Percentiles rank a stretch among this genome's conserved stretches.
phyloP scores from a whole-genome alignment of 2,888 invertebrate genomes.

The Ectropis crepuscularia region DNA sequence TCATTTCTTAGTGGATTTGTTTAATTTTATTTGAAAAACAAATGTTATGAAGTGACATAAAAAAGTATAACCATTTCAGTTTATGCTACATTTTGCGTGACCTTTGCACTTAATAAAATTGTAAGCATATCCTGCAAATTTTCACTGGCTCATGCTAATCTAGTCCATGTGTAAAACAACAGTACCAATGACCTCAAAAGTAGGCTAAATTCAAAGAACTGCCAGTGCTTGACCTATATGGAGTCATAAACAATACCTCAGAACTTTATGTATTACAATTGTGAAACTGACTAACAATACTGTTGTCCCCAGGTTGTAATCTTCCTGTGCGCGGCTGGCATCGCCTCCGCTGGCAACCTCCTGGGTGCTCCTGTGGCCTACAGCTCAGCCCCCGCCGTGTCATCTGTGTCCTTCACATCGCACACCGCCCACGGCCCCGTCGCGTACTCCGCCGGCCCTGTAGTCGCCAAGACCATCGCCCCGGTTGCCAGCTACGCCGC shows the following conservation, averaged over 20 bases:
- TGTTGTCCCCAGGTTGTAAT: slow-evolving; percentile 72
- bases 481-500: slow-evolving; percentile 53
- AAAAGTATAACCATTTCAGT: too few species aligned
- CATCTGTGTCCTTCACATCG: slow-evolving; percentile 69
- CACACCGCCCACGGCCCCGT: slow-evolving; percentile 67
- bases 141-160: too few species aligned
- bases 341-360: slow-evolving; percentile 85
- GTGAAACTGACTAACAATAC: slow-evolving; percentile 1
- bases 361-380: slow-evolving; percentile 67
- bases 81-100: too few species aligned
- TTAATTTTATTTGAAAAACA: too few species aligned
- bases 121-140: too few species aligned
- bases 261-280: too few species aligned
- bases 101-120: too few species aligned
- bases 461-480: slow-evolving; percentile 59
- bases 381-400: slow-evolving; percentile 61
- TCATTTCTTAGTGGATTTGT: too few species aligned
- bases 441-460: slow-evolving; percentile 82
- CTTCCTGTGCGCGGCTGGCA: slow-evolving; percentile 84
- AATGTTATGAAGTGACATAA: too few species aligned
- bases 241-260: background rate
- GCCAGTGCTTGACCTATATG: background rate
- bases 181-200: too few species aligned
- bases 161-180: too few species aligned
- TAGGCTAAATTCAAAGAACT: too few species aligned